A percentile compares a stretch with the other conserved stretches of the same genome.
Evolutionary conservation across 2,888 invertebrate species (phyloP).

Genomic region (Watsonalla binaria): DNA sequence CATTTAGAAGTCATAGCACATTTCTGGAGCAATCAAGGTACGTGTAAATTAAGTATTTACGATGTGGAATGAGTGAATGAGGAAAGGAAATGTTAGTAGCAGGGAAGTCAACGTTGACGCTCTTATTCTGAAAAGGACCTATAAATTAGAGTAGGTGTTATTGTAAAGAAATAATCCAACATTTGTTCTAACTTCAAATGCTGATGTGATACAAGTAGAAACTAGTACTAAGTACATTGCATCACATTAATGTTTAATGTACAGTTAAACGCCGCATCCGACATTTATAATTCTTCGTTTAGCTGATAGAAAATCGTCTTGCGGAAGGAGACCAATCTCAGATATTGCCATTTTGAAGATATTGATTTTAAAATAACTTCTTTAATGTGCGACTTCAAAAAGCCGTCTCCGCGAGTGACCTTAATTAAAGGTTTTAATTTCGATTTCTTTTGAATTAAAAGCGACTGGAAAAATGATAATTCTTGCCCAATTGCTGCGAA

Average conservation of each 20-base stretch:
- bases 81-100: too few relatives aligned
- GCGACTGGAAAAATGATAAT: background rate
- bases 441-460: conserved; percentile 5
- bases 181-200: too few relatives aligned
- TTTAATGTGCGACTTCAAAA: conserved; percentile 32
- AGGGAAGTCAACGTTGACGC: too few relatives aligned
- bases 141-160: too few relatives aligned
- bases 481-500: background rate
- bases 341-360: conserved; percentile 36
- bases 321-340: conserved; percentile 29
- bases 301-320: conserved; percentile 25
- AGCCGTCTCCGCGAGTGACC: conserved; percentile 8
- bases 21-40: background rate
- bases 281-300: background rate
- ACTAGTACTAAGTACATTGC: too few relatives aligned
- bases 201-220: too few relatives aligned
- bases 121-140: too few relatives aligned
- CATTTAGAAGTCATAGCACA: conserved; percentile 6
- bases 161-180: too few relatives aligned
- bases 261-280: conserved; percentile 12
- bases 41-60: too few relatives aligned
- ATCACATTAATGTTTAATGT: background rate
- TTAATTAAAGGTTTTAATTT: background rate
- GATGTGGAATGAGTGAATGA: too few relatives aligned
- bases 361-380: conserved; percentile 40